These are phyloP conservation scores for Tarsius wallacei DNA, from an alignment of 2,797 vertebrate genomes.

Conservation along the genomic window DNA sequence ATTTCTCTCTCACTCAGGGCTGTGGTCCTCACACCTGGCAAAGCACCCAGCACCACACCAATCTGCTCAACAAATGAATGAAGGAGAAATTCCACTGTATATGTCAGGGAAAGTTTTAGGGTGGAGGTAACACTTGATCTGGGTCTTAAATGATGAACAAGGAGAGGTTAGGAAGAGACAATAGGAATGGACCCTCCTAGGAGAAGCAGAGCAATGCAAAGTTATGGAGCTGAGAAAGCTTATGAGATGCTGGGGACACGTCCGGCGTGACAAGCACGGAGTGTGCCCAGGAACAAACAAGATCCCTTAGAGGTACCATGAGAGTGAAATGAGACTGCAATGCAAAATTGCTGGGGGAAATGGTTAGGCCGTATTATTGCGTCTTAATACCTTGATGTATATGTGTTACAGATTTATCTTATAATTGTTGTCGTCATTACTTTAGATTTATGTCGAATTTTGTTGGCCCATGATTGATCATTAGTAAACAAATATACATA, in stretches of 20 bases:
- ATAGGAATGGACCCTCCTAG: neutral
- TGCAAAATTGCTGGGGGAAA: neutral
- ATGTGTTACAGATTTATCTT: slow-evolving; percentile 60
- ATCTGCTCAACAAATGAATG: neutral
- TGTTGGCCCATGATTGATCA: slow-evolving; percentile 66
- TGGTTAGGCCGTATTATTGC: neutral
- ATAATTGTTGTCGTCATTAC: slow-evolving; percentile 59
- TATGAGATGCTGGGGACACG: accelerated
- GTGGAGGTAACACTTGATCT: neutral
- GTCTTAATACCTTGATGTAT: slow-evolving; percentile 22
- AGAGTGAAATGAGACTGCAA: neutral
- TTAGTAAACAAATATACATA: slow-evolving; percentile 67
- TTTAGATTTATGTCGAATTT: slow-evolving; percentile 70
- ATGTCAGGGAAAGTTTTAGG: neutral
- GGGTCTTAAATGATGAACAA: neutral
- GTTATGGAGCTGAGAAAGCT: neutral
- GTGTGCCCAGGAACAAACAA: neutral
- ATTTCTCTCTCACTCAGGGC: neutral
- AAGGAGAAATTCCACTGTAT: neutral
- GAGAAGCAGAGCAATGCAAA: neutral
- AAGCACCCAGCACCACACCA: too few relatives aligned
- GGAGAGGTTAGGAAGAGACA: neutral
- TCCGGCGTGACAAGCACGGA: accelerated
- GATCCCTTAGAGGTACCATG: neutral
- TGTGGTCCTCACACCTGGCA: neutral